phyloP scores from a whole-genome alignment of 2,113 vertebrate genomes.

The Sterrhoptilus dennistouni region DNA sequence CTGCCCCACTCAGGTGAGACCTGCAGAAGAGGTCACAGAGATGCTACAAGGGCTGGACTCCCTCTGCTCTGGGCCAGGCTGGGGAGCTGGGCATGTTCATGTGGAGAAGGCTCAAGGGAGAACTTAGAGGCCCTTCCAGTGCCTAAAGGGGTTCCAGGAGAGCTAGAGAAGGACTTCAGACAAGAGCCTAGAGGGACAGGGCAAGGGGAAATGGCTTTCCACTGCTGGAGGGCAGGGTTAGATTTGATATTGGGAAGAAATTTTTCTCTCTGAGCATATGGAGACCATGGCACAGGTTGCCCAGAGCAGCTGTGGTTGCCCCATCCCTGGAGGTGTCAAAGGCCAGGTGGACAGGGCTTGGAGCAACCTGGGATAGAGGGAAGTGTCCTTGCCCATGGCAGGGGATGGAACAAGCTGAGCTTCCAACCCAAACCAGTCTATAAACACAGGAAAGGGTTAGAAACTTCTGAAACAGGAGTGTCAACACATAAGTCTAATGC shows the following conservation, averaged over 20 bases:
- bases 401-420: background rate
- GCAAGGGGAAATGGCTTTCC: background rate
- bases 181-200: background rate
- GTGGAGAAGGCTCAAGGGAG: background rate
- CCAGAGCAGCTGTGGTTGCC: background rate
- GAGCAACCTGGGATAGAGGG: fast-evolving
- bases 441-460: background rate
- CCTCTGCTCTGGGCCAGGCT: background rate
- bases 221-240: background rate
- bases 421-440: background rate
- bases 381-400: background rate
- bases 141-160: background rate
- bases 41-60: background rate
- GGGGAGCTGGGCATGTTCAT: background rate
- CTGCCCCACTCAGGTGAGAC: background rate
- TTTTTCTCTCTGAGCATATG: fast-evolving
- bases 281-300: background rate
- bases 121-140: fast-evolving
- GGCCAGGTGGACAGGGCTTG: background rate
- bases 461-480: background rate
- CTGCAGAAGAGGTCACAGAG: fast-evolving
- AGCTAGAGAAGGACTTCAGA: background rate
- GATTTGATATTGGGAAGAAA: background rate
- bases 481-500: background rate
- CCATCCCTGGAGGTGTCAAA: background rate